A percentile compares a stretch with the other conserved stretches of the same genome.
These are phyloP conservation scores for Edolisoma coerulescens DNA, from an alignment of 2,113 vertebrate genomes.

Conservation along the genomic window DNA sequence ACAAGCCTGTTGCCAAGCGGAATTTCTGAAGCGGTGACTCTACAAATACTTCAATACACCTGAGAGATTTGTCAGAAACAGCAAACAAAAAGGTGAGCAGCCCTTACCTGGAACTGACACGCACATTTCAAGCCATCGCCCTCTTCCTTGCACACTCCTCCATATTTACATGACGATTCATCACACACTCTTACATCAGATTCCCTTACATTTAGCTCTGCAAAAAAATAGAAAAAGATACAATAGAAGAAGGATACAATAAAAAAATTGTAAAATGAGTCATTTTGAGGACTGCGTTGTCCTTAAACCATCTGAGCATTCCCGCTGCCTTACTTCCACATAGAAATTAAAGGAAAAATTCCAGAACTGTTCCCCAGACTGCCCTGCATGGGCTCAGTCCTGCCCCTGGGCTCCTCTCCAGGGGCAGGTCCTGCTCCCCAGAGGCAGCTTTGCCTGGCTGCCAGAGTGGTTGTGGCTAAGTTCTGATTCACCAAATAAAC, in stretches of 20 bases:
- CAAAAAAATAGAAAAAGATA: not conserved
- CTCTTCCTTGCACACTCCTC: conserved; percentile 90
- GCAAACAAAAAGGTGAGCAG: not conserved
- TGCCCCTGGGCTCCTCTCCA: not conserved
- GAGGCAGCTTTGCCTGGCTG: not conserved
- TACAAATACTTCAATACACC: not conserved
- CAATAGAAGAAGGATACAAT: not conserved
- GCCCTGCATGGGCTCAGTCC: not conserved
- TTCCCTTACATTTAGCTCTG: conserved; percentile 88
- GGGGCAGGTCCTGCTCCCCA: not conserved
- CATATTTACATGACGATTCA: conserved; percentile 87
- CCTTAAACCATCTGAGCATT: not conserved
- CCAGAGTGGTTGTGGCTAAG: not conserved
- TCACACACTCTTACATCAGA: conserved; percentile 86
- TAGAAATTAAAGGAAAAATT: not conserved
- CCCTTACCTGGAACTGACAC: conserved; percentile 92
- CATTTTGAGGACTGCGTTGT: not conserved
- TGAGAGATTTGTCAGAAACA: not conserved
- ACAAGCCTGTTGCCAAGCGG: not conserved
- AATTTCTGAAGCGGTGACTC: not conserved
- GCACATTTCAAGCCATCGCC: conserved; percentile 87
- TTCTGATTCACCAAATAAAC: not conserved
- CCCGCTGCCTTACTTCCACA: not conserved
- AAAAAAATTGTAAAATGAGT: not conserved
- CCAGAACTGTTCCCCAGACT: not conserved